Base-by-base conservation (phyloP, 1,140 invertebrate species). In the Cyrtorhinus lividipennis region DNA sequence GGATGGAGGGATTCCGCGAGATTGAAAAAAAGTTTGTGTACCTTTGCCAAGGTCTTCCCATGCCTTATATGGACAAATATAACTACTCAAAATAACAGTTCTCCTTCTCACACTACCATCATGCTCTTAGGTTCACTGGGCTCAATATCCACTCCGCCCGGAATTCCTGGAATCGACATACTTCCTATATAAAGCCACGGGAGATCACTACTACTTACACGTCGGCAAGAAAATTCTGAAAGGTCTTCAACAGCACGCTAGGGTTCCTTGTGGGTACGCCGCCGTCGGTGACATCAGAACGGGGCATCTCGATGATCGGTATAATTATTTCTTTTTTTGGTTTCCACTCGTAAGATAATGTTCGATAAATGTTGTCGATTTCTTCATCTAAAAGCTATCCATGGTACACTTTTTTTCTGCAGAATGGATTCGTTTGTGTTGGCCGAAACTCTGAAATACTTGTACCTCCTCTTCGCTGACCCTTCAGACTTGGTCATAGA, bases 91-190 rank as follows among this genome's bases (percentile, higher is more conserved):
- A n/a, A n/a, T n/a, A n/a, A n/a, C n/a, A n/a, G n/a, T n/a, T n/a
- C n/a, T n/a, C n/a, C n/a, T n/a, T n/a, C n/a, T n/a, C n/a, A n/a
- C n/a, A n/a, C n/a, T n/a, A n/a, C n/a, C n/a, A n/a, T n/a, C n/a
- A n/a, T n/a, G n/a, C n/a, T n/a, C n/a, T 62, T 76, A 90, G 81
- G 91, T 98, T 0, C 92, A 98, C 71, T 98, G 95, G 95, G 93
- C 89, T 13, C 93, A 98, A 73, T 93, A 98, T 79, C 94, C 93
- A 5, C 76, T 99, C 1, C 80, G 96, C 59, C 96, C 96, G 5
- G 96, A 99, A 75, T 98, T 98, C 75, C 77, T 98, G 23, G 96
- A 99, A 76, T 97, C 93, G 0, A 98, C 95, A 0, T 99, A 98
- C 72, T 97, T 98, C 71, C 75, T 99, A 3, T 95, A 96, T 73